Evolutionary conservation across 1,140 invertebrate genomes (phyloP).

Genomic region (Leptopilina clavipes): DNA sequence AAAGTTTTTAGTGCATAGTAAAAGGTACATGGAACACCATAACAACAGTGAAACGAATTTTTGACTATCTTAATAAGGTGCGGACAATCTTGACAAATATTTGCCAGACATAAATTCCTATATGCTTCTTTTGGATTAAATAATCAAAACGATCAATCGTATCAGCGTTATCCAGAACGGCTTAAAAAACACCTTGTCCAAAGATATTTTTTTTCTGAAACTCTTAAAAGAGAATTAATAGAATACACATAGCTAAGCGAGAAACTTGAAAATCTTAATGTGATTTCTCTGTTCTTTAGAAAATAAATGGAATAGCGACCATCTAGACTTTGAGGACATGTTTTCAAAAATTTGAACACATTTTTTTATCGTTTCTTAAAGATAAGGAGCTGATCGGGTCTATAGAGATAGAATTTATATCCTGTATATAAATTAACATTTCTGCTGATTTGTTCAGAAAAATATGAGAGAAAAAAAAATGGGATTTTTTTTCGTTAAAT

Average conservation of each 20-base stretch:
- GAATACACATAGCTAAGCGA: constrained; percentile 10
- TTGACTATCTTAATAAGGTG: constrained; percentile 29
- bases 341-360: constrained; percentile 12
- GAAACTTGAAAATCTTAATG: constrained; percentile 3
- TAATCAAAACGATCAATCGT: constrained; percentile 30
- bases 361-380: neutral
- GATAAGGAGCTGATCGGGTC: constrained; percentile 20
- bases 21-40: neutral
- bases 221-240: constrained; percentile 22
- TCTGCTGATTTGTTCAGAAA: neutral
- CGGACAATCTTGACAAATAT: constrained; percentile 35
- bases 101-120: constrained; percentile 21
- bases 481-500: neutral
- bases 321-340: neutral
- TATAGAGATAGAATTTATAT: constrained; percentile 8
- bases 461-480: neutral
- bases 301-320: constrained; percentile 29
- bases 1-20: constrained; percentile 1
- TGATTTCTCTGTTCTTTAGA: constrained; percentile 18
- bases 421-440: constrained; percentile 1
- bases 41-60: neutral
- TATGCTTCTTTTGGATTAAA: constrained; percentile 1
- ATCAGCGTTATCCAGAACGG: constrained; percentile 19
- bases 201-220: neutral
- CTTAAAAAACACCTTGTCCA: constrained; percentile 25